Evolutionary conservation across 2,888 invertebrate genomes (phyloP).

Genomic region (Stratiomys singularior): DNA sequence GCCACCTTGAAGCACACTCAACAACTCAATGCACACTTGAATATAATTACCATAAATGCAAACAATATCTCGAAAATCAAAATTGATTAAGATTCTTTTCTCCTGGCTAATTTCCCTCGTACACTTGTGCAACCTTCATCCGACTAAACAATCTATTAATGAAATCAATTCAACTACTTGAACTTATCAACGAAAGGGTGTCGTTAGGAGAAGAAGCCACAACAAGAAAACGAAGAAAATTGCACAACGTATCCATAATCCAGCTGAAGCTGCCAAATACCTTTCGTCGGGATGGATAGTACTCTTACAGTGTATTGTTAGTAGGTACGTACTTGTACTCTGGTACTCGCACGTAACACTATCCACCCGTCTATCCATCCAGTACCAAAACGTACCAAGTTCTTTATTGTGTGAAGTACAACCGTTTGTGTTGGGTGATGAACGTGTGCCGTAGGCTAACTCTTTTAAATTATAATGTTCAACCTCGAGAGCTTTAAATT

Average conservation of each 20-base stretch:
- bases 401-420: background rate
- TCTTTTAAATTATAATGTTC: conserved; percentile 22
- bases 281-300: background rate
- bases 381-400: background rate
- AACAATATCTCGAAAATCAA: too few species aligned
- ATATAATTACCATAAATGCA: too few species aligned
- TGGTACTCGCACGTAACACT: background rate
- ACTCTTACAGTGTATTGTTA: background rate
- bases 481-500: conserved; percentile 12
- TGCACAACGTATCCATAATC: conserved; percentile 5
- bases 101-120: background rate
- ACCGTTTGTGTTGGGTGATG: conserved; percentile 3
- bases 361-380: background rate
- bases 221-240: conserved; percentile 6
- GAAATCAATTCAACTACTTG: conserved; percentile 26
- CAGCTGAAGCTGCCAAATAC: conserved; percentile 3
- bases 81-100: conserved; percentile 7
- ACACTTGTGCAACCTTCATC: background rate
- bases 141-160: conserved; percentile 1
- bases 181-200: conserved; percentile 20
- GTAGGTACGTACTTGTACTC: too few species aligned
- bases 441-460: conserved; percentile 16
- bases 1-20: too few species aligned
- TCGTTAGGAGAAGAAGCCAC: conserved; percentile 9
- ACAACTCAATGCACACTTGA: too few species aligned